phyloP scores from a whole-genome alignment of 2,797 vertebrate genomes.

The Esox lucius region DNA sequence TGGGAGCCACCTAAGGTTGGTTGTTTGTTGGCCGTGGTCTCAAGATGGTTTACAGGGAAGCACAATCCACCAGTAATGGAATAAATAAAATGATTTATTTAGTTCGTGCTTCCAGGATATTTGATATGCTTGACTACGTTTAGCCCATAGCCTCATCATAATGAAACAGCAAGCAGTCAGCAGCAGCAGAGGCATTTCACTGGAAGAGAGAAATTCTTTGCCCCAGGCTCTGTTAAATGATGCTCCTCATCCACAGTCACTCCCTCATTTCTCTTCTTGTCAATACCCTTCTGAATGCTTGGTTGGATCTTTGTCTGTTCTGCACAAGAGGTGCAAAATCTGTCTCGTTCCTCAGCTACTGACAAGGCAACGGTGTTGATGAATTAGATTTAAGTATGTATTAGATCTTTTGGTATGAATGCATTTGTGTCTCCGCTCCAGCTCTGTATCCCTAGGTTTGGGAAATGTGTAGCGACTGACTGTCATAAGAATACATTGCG shows the following conservation, averaged over 20 bases:
- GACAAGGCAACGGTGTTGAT: constrained; percentile 14
- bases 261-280: constrained; percentile 75
- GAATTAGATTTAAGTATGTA: constrained; percentile 20
- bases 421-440: constrained; percentile 9
- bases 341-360: constrained; percentile 33
- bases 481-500: constrained; percentile 52
- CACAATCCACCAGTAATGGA: constrained; percentile 73
- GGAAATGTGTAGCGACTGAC: constrained; percentile 28
- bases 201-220: constrained; percentile 63
- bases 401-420: constrained; percentile 6
- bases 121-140: constrained; percentile 80
- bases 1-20: constrained; percentile 51
- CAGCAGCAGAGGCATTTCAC: constrained; percentile 68
- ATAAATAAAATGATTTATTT: constrained; percentile 83
- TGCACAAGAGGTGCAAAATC: constrained; percentile 40
- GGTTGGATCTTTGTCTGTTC: constrained; percentile 34
- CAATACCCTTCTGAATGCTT: constrained; percentile 61
- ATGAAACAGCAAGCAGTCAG: constrained; percentile 78
- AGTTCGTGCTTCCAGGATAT: constrained; percentile 77
- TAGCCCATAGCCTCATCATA: constrained; percentile 80
- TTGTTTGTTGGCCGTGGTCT: constrained; percentile 64
- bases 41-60: constrained; percentile 70
- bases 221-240: constrained; percentile 74
- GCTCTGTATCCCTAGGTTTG: neutral
- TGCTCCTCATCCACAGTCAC: constrained; percentile 70